Base-by-base conservation (phyloP, 2,797 vertebrate genomes). In the Sebastes reedi region DNA sequence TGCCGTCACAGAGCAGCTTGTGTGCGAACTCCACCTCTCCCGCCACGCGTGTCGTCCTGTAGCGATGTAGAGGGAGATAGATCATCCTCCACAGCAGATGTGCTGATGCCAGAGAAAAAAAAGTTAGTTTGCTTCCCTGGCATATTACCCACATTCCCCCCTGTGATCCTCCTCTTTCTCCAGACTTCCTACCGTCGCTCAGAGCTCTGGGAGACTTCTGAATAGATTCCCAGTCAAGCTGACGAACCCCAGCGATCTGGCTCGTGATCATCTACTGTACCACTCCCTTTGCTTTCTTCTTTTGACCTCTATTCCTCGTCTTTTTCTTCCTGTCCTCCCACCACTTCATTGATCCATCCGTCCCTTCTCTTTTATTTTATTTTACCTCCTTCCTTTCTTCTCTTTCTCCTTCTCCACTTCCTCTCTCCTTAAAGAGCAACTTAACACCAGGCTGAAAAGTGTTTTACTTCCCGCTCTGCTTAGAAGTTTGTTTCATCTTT, bases 61-160 rank as follows among this genome's bases (percentile, higher is more conserved):
- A 62, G 84, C 32, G 60, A 60, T 4, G 76, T 39, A 61, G 81
- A 86, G 29, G 12, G 75, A 79, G 75, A 87, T 72, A 34, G 80
- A 85, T 88, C 79, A 78, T 84, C 83, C 83, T 78, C 76, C 72
- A 58, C 76, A 80, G 84, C 76, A 88, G 86, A 88, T 90, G 85
- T 90, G 92, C 94, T 94, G 91, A 95, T 72, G 20, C 71, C 56
- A 64, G 76, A 86, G 80, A 90, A 92, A 95, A 92, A 39, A 39
- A 39, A 39, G 87, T 93, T 91, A 84, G 80, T 88, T 87, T 10
- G 55, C 78, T 80, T 85, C 79, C 36, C 72, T 91, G 92, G 92
- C 90, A 86, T 78, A 67, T 72, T 83, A 85, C 84, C 88, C 77
- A 77, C 27, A 1, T 67, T 86, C 80, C 72, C 78, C 60, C 87